Evolutionary conservation across 37 sponge, comb jelly and placozoan genomes (phyloP).

Genomic region (Agelas oroides): DNA sequence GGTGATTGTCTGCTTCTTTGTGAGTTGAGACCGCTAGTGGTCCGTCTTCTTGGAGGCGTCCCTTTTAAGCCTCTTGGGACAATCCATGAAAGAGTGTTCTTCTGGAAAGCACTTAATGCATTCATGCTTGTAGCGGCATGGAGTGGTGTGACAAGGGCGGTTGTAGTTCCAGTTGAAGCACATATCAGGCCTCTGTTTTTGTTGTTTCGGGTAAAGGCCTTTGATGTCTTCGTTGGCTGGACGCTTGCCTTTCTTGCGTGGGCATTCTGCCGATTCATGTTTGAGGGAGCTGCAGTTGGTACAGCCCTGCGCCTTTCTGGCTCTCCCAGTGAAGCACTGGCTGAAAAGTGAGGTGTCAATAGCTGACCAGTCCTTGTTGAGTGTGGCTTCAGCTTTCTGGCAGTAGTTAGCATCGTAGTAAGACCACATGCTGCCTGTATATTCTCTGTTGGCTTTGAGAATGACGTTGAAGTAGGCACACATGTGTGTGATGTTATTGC

Average conservation of each 20-base stretch:
- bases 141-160: neutral
- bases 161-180: neutral
- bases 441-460: conserved; percentile 5
- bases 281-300: conserved; percentile 6
- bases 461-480: conserved; percentile 12
- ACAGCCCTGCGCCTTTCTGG: neutral
- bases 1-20: too few relatives aligned
- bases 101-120: conserved; percentile 21
- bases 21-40: too few relatives aligned
- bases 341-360: neutral
- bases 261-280: conserved; percentile 6
- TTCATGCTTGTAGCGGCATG: neutral
- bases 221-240: neutral
- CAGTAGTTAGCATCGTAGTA: conserved; percentile 12
- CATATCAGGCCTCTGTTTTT: neutral
- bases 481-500: conserved; percentile 1
- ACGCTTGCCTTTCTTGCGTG: neutral
- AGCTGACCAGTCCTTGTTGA: conserved; percentile 9
- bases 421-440: conserved; percentile 3
- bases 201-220: neutral
- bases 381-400: neutral
- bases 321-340: conserved; percentile 24
- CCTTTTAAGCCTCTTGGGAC: neutral
- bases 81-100: neutral
- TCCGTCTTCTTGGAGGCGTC: too few relatives aligned